These are phyloP conservation scores for Tetrapedia diversipes DNA, from an alignment of 2,888 invertebrate genomes.

Conservation along the genomic window DNA sequence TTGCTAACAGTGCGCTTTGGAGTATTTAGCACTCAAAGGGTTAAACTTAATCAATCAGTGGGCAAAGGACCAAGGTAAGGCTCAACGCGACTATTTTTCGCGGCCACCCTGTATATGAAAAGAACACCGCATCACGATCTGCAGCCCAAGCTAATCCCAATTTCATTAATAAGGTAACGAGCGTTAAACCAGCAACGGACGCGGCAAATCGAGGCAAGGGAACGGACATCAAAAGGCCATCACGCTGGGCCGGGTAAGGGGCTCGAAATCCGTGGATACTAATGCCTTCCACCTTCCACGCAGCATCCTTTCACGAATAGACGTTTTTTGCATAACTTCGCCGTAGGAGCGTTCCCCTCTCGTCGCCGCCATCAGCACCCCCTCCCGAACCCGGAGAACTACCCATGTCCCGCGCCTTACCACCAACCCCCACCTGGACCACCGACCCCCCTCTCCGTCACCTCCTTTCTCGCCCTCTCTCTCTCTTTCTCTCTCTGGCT, in stretches of 20 bases:
- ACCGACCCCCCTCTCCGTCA: conserved; percentile 44
- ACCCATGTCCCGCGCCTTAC: conserved; percentile 48
- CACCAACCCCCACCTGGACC: conserved; percentile 47
- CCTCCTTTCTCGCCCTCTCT: conserved; percentile 4
- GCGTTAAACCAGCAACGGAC: conserved; percentile 20
- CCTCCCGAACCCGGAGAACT: conserved; percentile 42
- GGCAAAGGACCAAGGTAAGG: no score
- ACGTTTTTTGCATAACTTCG: conserved; percentile 66
- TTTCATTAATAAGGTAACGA: conserved; percentile 24
- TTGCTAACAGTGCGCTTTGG: no score
- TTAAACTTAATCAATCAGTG: no score
- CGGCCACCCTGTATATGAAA: no score
- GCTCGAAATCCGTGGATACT: conserved; percentile 28
- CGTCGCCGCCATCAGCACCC: conserved; percentile 63
- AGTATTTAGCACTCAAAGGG: no score
- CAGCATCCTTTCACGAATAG: conserved; percentile 56
- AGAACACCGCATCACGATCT: not conserved
- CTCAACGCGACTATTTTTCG: no score
- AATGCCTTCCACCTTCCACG: conserved; percentile 53
- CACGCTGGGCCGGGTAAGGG: conserved; percentile 15
- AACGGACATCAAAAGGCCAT: conserved; percentile 46
- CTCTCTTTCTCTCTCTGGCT: conserved; percentile 26
- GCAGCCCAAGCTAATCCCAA: not conserved
- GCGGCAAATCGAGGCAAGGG: conserved; percentile 2
- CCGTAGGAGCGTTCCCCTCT: conserved; percentile 50